Base-by-base conservation (phyloP, 2,888 invertebrate species). In the Trachelus iudaicus region DNA sequence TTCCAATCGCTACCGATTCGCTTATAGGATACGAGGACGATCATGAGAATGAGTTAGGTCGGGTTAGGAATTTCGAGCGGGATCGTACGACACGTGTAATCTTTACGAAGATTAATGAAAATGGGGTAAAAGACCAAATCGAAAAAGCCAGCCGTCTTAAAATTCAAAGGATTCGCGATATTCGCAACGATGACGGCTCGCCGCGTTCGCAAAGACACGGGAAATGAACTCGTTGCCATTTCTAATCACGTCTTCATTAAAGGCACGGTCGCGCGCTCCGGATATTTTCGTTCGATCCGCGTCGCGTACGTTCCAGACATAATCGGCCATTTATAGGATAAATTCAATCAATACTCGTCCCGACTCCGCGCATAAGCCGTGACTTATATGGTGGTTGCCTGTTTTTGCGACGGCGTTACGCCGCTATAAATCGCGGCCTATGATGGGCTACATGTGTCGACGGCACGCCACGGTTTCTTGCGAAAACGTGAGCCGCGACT, bases 371-470 rank as follows among this genome's bases (percentile, higher is more conserved):
- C 84, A 85, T 84, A 85, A 84, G 81, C 83, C 84, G 81, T 82
- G 85, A 85, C 87, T 86, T 89, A 89, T 89, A 90, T 85, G 87
- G 89, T 76, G 82, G 81, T 85, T 82, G 82, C 86, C 79, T 84
- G 83, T 90, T 90, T 90, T 90, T 90, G 85, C 82, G 79, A 81
- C 83, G 87, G 88, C 87, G 87, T 89, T 88, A 88, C 88, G 86
- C 85, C 86, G 89, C 88, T 87, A 89, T 91, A 91, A 91, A 90
- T 91, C 89, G 88, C 85, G 83, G 84, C 85, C 90, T 90, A 90
- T 91, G 90, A 91, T 90, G 90, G 89, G 88, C 89, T 89, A 91
- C 91, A 91, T 91, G 91, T 90, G 91, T 90, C 88, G 89, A 88
- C 88, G 89, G 88, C 90, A 89, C 89, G 89, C 88, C 89, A 88